Evolutionary conservation across 2,797 vertebrate genomes (phyloP).

Genomic region (Clarias pachynema): DNA sequence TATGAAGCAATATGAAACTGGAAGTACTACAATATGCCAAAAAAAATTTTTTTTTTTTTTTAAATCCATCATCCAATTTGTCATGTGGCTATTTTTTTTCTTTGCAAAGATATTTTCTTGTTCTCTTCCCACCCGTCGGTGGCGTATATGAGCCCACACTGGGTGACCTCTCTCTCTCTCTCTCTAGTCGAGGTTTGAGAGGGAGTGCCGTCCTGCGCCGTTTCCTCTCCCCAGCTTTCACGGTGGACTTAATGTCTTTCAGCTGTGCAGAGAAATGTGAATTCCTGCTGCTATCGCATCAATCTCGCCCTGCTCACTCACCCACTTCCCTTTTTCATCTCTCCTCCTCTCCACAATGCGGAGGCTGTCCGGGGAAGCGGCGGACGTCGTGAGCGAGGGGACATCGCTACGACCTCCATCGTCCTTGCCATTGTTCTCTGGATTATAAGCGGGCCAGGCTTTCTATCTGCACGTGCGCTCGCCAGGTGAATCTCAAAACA

Average conservation of each 20-base stretch:
- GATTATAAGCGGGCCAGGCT: not conserved
- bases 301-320: slow-evolving; percentile 42
- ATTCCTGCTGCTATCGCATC: slow-evolving; percentile 57
- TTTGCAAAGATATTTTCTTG: not conserved
- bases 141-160: slow-evolving; percentile 32
- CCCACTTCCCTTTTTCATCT: slow-evolving; percentile 30
- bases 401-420: not conserved
- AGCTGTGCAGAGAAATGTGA: slow-evolving; percentile 59
- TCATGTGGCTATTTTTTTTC: not conserved
- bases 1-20: not conserved
- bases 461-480: slow-evolving; percentile 21
- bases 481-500: slow-evolving; percentile 47
- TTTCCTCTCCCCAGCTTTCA: slow-evolving; percentile 55
- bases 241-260: slow-evolving; percentile 61
- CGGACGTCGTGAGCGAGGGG: slow-evolving; percentile 1
- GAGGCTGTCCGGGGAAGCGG: slow-evolving; percentile 1
- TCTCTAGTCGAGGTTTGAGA: slow-evolving; percentile 25
- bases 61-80: not conserved
- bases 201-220: slow-evolving; percentile 25
- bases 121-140: slow-evolving; percentile 5
- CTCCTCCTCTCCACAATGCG: slow-evolving; percentile 3
- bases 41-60: not conserved
- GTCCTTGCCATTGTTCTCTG: slow-evolving; percentile 18
- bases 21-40: not conserved
- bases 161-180: slow-evolving; percentile 31